Conservation (phyloP, 2,797 vertebrate genomes). For the Poecilia wingei region DNA sequence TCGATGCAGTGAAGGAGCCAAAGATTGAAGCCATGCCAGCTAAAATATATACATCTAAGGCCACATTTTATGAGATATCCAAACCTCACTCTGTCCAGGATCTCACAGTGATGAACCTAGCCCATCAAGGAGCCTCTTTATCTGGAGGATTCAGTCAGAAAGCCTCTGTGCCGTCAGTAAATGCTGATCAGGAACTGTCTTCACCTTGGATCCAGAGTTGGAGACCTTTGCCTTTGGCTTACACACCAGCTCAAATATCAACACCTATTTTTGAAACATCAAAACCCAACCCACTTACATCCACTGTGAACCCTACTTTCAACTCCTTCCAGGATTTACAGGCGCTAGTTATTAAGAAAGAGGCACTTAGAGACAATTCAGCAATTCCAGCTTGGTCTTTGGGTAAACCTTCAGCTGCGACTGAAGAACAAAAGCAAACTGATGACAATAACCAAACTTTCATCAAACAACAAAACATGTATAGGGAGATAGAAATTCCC, state of each 20-base stretch:
- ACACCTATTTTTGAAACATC: slow-evolving; percentile 74
- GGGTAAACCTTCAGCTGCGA: slow-evolving; percentile 23
- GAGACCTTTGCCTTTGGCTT: slow-evolving; percentile 61
- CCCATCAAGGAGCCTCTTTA: slow-evolving; percentile 38
- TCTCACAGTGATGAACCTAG: slow-evolving; percentile 42
- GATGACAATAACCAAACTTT: slow-evolving; percentile 19
- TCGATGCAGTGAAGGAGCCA: slow-evolving; percentile 47
- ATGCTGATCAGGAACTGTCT: slow-evolving; percentile 46
- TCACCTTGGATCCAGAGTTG: slow-evolving; percentile 42
- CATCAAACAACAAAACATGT: slow-evolving; percentile 30
- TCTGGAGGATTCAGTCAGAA: slow-evolving; percentile 44
- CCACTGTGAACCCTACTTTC: slow-evolving; percentile 60
- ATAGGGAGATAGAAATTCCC: slow-evolving; percentile 42
- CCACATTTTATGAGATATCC: slow-evolving; percentile 78
- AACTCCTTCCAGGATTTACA: slow-evolving; percentile 52
- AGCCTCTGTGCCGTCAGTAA: slow-evolving; percentile 31
- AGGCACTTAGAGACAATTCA: slow-evolving; percentile 38
- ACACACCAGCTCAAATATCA: slow-evolving; percentile 51
- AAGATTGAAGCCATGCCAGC: slow-evolving; percentile 48
- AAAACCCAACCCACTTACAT: slow-evolving; percentile 71
- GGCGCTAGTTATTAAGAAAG: slow-evolving; percentile 17
- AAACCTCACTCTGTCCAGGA: slow-evolving; percentile 74
- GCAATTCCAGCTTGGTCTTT: slow-evolving; percentile 14
- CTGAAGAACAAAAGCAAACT: slow-evolving; percentile 32
- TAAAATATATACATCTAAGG: slow-evolving; percentile 78